Conservation (phyloP, 2,888 invertebrate genomes). For the Lithosia quadra region DNA sequence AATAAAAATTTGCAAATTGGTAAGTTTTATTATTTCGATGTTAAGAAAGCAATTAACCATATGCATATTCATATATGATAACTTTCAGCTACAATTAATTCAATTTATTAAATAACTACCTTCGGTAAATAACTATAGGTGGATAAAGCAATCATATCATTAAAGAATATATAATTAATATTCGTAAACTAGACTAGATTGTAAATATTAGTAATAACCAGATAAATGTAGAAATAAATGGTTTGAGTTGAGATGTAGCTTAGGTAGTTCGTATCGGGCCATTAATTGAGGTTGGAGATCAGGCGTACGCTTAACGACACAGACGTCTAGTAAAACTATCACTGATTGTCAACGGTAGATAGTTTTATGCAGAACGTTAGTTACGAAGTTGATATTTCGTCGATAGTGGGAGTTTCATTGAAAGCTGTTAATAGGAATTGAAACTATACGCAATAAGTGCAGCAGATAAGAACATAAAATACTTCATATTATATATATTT, state of each 20-base stretch:
- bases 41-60: not conserved
- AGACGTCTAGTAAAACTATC: slow-evolving; percentile 40
- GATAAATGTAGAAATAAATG: slow-evolving; percentile 56
- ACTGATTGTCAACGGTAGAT: slow-evolving; percentile 36
- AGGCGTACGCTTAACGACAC: slow-evolving; percentile 45
- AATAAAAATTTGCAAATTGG: not conserved
- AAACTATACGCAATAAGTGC: not conserved
- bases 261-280: slow-evolving; percentile 49
- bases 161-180: slow-evolving; percentile 41
- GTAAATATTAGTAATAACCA: slow-evolving; percentile 45
- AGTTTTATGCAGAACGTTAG: slow-evolving; percentile 22
- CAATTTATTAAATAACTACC: slow-evolving; percentile 42
- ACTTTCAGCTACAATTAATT: slow-evolving; percentile 36
- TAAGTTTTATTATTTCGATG: not conserved
- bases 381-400: no score
- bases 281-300: slow-evolving; percentile 61
- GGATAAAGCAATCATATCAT: slow-evolving; percentile 38
- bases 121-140: slow-evolving; percentile 43
- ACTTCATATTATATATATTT: no score
- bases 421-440: not conserved
- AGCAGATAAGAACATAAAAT: no score
- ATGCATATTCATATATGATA: slow-evolving; percentile 26
- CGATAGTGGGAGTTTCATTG: not conserved
- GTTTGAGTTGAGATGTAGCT: slow-evolving; percentile 42
- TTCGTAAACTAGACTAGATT: slow-evolving; percentile 47